Percentiles rank a stretch among this genome's conserved stretches.
Evolutionary conservation across 2,888 invertebrate species (phyloP).

Genomic region (Agriopis marginaria): DNA sequence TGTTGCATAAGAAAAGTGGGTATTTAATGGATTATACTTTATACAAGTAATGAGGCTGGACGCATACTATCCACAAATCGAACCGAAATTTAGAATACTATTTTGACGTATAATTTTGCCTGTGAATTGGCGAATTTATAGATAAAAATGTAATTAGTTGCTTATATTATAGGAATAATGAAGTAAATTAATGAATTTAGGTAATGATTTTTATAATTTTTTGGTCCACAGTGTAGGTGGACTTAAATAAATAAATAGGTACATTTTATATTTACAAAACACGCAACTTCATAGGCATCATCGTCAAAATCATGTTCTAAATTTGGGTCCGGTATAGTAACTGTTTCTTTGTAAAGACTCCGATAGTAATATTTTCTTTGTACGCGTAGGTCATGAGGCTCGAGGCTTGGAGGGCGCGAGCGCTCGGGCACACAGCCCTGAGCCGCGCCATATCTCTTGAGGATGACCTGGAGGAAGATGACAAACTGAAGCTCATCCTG

Average conservation of each 20-base stretch:
- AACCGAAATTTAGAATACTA: neutral
- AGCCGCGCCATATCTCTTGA: constrained; percentile 73
- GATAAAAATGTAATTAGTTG: neutral
- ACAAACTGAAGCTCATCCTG: constrained; percentile 71
- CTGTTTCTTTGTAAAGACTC: neutral
- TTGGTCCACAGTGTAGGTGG: no score
- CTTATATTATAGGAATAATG: no score
- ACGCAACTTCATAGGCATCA: no score
- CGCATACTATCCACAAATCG: neutral
- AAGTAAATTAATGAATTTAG: no score
- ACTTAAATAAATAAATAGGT: no score
- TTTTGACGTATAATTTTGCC: neutral
- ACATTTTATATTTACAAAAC: no score
- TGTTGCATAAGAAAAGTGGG: neutral
- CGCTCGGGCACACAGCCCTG: constrained; percentile 78
- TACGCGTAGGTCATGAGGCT: constrained; percentile 89
- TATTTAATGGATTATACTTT: neutral
- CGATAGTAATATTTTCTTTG: neutral
- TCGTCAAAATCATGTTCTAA: no score
- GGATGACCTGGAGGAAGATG: constrained; percentile 77
- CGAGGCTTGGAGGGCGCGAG: constrained; percentile 88
- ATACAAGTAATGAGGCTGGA: constrained; percentile 12
- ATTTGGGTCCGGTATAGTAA: neutral
- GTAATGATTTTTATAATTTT: no score
- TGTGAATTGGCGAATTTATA: neutral